These are phyloP conservation scores for Berghia stephanieae DNA, from an alignment of 1,140 invertebrate species.

Conservation along the genomic window DNA sequence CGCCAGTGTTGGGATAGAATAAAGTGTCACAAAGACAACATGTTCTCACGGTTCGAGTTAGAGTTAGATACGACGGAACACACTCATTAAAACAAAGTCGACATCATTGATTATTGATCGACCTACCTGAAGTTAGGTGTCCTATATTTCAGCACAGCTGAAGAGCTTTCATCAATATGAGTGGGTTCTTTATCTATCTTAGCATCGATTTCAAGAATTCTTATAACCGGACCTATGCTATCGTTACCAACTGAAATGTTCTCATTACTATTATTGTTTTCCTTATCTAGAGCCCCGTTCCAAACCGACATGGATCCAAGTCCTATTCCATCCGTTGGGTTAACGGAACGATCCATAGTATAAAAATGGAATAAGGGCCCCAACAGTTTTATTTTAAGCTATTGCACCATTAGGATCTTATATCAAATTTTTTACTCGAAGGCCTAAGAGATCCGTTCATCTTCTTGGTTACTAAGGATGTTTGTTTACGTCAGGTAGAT, in stretches of 20 bases:
- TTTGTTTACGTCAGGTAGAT: conserved; percentile 33
- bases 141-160: conserved; percentile 60
- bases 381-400: conserved; percentile 26
- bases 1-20: no score
- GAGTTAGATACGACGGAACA: no score
- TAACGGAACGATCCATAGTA: conserved; percentile 41
- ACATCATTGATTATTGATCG: no score
- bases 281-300: conserved; percentile 36
- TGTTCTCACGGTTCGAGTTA: no score
- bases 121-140: conserved; percentile 61
- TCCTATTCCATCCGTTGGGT: conserved; percentile 39
- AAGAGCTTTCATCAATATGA: conserved; percentile 58
- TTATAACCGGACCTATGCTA: conserved; percentile 42
- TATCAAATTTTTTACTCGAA: conserved; percentile 26
- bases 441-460: conserved; percentile 33
- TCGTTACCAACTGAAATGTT: conserved; percentile 37
- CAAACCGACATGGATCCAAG: conserved; percentile 35
- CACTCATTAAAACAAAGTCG: no score
- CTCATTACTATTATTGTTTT: conserved; percentile 42
- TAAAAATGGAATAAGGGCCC: conserved; percentile 29
- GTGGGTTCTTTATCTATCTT: conserved; percentile 61
- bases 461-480: conserved; percentile 28
- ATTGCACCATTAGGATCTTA: conserved; percentile 26
- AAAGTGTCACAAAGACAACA: no score
- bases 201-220: conserved; percentile 54